Evolutionary conservation across 2,888 invertebrate genomes (phyloP), one percentile per base, ranked within the genome.

Genomic region (Trachelus troglodyta): DNA sequence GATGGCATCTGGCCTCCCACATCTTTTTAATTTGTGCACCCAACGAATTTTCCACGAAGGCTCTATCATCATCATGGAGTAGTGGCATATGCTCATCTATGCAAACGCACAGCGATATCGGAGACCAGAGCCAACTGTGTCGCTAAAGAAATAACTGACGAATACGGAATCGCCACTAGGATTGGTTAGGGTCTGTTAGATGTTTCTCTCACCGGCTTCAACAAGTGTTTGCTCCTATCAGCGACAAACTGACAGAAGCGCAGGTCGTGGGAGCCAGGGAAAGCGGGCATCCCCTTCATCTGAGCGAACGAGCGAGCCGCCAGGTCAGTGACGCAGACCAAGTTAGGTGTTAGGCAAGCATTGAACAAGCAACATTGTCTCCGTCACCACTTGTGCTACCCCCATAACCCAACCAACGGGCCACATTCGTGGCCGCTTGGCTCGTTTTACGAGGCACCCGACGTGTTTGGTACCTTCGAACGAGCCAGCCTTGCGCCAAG

Each of bases 181-280:
- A 89, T 86, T 83, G 87, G 87, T 87, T 89, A 90, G 88, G 92
- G 93, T 80, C 81, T 88, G 88, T 90, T 90, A 91, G 88, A 88
- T 90, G 88, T 90, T 90, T 90, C 88, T 91, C 96, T 96, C 97
- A 98, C 98, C 98, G 97, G 97, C 94, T 95, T 96, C 94, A 98
- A 95, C 93, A 98, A 96, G 94, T 97, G 97, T 93, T 97, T 96
- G 94, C 98, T 98, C 94, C 98, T 96, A 93, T 98, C 98, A 94
- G 98, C 95, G 93, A 98, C 96, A 94, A 97, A 97, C 92, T 97
- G 97, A 95, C 97, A 97, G 95, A 97, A 97, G 93, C 95, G 95
- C 92, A 97, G 96, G 94, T 97, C 97, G 94, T 97, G 96, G 94
- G 97, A 97, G 93, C 98, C 98, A 93, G 97, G 97, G 94, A 98